A percentile compares a stretch with the other conserved stretches of the same genome.
phyloP scores from a whole-genome alignment of 2,888 invertebrate species.

The Cecidostiba fungosa region DNA sequence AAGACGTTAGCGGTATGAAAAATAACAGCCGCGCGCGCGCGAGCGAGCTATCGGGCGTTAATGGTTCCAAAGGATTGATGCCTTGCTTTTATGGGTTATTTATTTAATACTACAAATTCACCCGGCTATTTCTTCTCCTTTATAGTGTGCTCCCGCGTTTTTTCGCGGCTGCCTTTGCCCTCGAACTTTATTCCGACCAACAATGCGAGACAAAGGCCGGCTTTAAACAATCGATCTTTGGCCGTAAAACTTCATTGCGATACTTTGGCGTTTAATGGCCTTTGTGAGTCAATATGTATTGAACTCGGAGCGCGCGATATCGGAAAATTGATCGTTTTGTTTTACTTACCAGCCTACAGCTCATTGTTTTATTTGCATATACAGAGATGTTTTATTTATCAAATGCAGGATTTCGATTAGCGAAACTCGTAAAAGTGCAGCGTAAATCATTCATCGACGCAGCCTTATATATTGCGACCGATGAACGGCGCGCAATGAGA shows the following conservation, averaged over 20 bases:
- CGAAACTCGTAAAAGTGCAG: no score
- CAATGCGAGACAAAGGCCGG: slow-evolving; percentile 48
- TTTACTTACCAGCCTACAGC: background rate
- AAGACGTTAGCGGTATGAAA: slow-evolving; percentile 77
- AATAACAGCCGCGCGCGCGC: slow-evolving; percentile 74
- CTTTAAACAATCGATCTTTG: slow-evolving; percentile 51
- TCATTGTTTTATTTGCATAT: background rate
- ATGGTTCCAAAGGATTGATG: slow-evolving; percentile 78
- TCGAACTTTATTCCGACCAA: slow-evolving; percentile 32
- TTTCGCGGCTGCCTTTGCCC: slow-evolving; percentile 35
- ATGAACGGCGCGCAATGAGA: background rate
- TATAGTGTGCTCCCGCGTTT: slow-evolving; percentile 38
- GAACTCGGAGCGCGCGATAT: slow-evolving; percentile 38
- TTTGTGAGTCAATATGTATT: slow-evolving; percentile 46
- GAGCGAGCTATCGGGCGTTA: slow-evolving; percentile 77
- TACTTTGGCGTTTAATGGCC: slow-evolving; percentile 26
- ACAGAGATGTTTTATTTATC: background rate
- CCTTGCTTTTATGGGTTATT: slow-evolving; percentile 79
- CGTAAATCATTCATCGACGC: background rate
- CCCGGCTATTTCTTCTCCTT: slow-evolving; percentile 65
- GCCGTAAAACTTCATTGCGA: slow-evolving; percentile 44
- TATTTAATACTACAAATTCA: slow-evolving; percentile 80
- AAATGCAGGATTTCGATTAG: no score
- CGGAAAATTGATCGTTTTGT: slow-evolving; percentile 49
- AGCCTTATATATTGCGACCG: background rate